Percentiles rank a stretch among this genome's conserved stretches.
phyloP scores from a whole-genome alignment of 2,797 vertebrate genomes.

The Cirrhinus mrigala region DNA sequence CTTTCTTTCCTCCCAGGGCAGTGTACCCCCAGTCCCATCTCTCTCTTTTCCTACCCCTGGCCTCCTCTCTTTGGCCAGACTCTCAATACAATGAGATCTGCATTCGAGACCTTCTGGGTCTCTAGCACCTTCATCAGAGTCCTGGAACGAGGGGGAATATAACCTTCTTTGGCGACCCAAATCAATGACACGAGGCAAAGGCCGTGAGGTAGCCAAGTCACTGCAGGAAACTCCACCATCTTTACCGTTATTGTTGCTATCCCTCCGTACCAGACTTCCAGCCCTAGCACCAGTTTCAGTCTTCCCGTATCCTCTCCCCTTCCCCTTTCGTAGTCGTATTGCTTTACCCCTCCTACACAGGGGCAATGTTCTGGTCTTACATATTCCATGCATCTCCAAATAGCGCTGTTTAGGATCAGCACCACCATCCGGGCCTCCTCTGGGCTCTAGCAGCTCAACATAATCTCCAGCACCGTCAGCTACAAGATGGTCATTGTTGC shows the following conservation, averaged over 20 bases:
- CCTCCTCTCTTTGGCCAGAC: conserved; percentile 74
- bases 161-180: conserved; percentile 62
- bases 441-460: conserved; percentile 87
- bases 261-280: conserved; percentile 74
- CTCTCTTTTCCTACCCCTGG: conserved; percentile 81
- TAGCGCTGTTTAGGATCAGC: conserved; percentile 77
- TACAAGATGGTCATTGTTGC: conserved; percentile 74
- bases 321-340: conserved; percentile 82
- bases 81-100: conserved; percentile 66
- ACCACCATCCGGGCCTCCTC: conserved; percentile 80
- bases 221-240: conserved; percentile 57
- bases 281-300: conserved; percentile 64
- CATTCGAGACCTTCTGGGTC: conserved; percentile 63
- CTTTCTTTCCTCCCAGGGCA: conserved; percentile 60
- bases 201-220: conserved; percentile 60
- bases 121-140: conserved; percentile 71
- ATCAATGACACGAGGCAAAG: conserved; percentile 61
- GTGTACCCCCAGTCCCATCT: conserved; percentile 67
- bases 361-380: conserved; percentile 86
- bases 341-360: conserved; percentile 82
- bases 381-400: conserved; percentile 82
- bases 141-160: conserved; percentile 68
- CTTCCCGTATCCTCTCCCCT: conserved; percentile 83
- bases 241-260: conserved; percentile 55
- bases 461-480: conserved; percentile 84